Evolutionary conservation across 2,888 invertebrate genomes (phyloP).

Genomic region (Leucozona laternaria): DNA sequence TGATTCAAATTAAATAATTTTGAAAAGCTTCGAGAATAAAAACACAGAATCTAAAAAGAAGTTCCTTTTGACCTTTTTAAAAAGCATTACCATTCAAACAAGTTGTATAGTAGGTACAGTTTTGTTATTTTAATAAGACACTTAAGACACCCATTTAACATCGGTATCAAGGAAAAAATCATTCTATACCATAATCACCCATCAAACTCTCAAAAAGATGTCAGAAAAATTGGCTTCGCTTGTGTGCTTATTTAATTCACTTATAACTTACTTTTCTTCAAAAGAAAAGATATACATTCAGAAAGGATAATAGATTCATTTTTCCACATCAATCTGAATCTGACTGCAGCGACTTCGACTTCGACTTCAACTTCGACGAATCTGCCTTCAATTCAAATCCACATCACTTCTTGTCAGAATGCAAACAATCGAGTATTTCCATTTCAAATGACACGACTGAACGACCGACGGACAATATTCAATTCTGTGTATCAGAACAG

Average conservation of each 20-base stretch:
- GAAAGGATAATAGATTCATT: constrained; percentile 38
- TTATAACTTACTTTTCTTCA: neutral
- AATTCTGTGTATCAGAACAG: constrained; percentile 13
- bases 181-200: constrained; percentile 7
- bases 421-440: constrained; percentile 69
- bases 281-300: neutral
- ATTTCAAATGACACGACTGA: constrained; percentile 64
- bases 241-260: neutral
- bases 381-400: constrained; percentile 55
- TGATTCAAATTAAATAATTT: no score
- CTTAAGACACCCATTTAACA: no score
- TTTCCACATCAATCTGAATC: constrained; percentile 45
- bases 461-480: no score
- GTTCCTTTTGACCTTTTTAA: no score
- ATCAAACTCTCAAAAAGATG: neutral
- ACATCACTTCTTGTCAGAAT: constrained; percentile 62
- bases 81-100: no score
- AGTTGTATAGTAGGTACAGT: no score
- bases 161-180: no score
- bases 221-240: constrained; percentile 19
- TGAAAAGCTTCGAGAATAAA: no score
- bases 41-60: no score
- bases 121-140: no score
- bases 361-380: constrained; percentile 52
- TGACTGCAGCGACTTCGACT: constrained; percentile 43